Evolutionary conservation across 2,888 invertebrate genomes (phyloP).

Genomic region (Tinea semifulvella): DNA sequence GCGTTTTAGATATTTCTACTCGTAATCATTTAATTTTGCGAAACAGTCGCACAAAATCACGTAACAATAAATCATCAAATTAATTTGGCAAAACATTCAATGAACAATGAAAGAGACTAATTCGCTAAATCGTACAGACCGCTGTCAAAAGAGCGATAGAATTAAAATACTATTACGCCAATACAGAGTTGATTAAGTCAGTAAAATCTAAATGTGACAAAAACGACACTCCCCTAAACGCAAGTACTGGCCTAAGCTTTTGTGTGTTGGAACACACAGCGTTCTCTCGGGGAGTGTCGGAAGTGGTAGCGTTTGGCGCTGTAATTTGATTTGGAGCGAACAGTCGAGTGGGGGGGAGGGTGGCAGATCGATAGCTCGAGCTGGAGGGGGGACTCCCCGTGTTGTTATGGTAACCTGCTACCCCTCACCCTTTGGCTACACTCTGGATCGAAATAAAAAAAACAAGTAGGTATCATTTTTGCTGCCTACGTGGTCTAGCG

Average conservation of each 20-base stretch:
- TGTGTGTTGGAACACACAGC: too few relatives aligned
- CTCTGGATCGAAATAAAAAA: too few relatives aligned
- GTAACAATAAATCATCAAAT: too few relatives aligned
- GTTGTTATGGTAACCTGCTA: slow-evolving; percentile 59
- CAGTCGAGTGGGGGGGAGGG: slow-evolving; percentile 33
- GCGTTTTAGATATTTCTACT: too few relatives aligned
- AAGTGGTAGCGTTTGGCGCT: slow-evolving; percentile 19
- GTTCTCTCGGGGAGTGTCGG: slow-evolving; percentile 1
- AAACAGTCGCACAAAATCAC: too few relatives aligned
- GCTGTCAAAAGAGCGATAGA: slow-evolving; percentile 56
- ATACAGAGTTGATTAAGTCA: slow-evolving; percentile 58
- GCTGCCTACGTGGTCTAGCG: too few relatives aligned
- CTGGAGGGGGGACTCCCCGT: slow-evolving; percentile 33
- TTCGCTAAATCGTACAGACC: slow-evolving; percentile 46
- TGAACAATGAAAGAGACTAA: slow-evolving; percentile 24
- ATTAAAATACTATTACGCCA: slow-evolving; percentile 63
- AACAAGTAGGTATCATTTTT: too few relatives aligned
- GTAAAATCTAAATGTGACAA: too few relatives aligned
- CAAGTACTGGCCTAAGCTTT: too few relatives aligned
- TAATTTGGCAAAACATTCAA: background rate
- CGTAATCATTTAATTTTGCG: too few relatives aligned
- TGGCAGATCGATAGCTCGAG: slow-evolving; percentile 18
- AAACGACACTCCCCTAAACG: too few relatives aligned
- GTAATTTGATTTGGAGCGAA: slow-evolving; percentile 65
- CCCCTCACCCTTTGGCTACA: background rate